Conservation (phyloP, 2,797 vertebrate genomes). For the Pipistrellus pipistrellus region DNA sequence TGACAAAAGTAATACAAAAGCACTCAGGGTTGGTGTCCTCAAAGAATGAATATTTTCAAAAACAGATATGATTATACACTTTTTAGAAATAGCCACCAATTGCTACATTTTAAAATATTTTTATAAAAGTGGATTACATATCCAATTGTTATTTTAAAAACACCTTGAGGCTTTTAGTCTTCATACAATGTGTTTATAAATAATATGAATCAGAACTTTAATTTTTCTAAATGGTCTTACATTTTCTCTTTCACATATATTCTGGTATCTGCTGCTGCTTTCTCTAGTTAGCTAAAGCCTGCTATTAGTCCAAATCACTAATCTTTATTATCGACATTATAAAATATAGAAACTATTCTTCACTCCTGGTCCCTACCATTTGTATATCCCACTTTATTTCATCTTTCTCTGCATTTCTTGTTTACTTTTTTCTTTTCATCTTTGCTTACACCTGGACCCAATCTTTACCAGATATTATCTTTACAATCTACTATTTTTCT, state of each 20-base stretch:
- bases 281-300: background rate
- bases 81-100: slow-evolving; percentile 2
- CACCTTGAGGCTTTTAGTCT: background rate
- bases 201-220: background rate
- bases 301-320: background rate
- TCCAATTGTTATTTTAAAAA: background rate
- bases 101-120: background rate
- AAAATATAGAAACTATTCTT: background rate
- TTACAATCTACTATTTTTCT: background rate
- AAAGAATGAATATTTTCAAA: slow-evolving; percentile 58
- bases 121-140: background rate
- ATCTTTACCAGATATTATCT: background rate
- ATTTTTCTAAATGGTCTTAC: background rate
- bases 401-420: background rate
- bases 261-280: background rate
- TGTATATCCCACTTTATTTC: background rate
- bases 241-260: background rate
- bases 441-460: background rate
- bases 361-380: background rate
- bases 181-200: slow-evolving; percentile 31
- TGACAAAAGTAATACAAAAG: slow-evolving; percentile 42
- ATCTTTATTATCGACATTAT: background rate
- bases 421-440: background rate
- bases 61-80: background rate
- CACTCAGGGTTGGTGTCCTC: background rate